These are phyloP conservation scores for Stichopus horrens DNA, from an alignment of 53 echinoderm and acorn worm genomes.

Conservation along the genomic window DNA sequence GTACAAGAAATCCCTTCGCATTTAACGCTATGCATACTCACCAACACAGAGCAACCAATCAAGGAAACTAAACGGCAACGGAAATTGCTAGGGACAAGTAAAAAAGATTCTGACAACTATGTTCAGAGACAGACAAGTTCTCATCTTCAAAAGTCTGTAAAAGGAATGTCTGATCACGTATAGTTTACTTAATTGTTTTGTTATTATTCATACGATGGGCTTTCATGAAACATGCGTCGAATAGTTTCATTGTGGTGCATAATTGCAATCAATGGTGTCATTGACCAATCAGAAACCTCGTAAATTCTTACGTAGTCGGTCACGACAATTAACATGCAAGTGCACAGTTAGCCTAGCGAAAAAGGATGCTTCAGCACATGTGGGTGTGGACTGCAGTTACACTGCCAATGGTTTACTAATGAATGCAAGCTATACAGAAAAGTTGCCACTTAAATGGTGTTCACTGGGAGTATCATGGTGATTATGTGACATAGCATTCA, in stretches of 20 bases:
- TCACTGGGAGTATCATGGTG: no score
- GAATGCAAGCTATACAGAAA: no score
- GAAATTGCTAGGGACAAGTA: background rate
- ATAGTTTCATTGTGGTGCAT: no score
- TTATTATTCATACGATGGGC: background rate
- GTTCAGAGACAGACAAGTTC: background rate
- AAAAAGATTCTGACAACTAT: background rate
- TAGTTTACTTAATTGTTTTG: background rate
- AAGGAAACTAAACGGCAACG: background rate
- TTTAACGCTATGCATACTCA: background rate
- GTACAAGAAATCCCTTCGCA: no score
- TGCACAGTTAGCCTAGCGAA: no score
- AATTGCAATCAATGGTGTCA: background rate
- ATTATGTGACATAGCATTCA: no score
- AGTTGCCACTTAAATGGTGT: no score
- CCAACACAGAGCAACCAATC: slow-evolving; percentile 14
- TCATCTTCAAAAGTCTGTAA: background rate
- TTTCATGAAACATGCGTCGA: no score
- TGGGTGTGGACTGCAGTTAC: no score
- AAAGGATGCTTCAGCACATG: no score
- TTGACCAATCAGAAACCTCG: background rate
- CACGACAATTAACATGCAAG: no score
- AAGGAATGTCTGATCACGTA: background rate
- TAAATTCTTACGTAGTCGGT: background rate
- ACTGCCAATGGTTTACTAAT: no score